These are phyloP conservation scores for Hypsibius dujardini DNA, from an alignment of 1,140 invertebrate species.

Conservation along the genomic window DNA sequence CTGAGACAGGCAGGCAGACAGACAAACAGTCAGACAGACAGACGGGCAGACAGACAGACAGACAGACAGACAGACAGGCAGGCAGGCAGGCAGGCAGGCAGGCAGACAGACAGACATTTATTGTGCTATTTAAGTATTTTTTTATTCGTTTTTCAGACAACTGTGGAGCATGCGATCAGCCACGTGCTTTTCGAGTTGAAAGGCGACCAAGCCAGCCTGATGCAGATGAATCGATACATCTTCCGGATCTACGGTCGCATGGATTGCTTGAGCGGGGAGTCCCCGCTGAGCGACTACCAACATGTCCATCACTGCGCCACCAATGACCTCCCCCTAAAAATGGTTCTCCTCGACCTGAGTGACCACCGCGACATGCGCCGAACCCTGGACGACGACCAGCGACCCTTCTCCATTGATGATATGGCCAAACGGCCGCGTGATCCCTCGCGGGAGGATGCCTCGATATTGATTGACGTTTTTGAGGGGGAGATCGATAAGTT, in stretches of 20 bases:
- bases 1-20: no score
- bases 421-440: background rate
- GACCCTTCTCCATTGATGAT: conserved; percentile 8
- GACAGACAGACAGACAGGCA: no score
- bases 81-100: no score
- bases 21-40: no score
- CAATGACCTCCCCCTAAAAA: background rate
- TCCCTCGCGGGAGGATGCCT: background rate
- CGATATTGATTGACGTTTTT: conserved; percentile 11
- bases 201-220: background rate
- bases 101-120: no score
- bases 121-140: no score
- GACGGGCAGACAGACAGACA: no score
- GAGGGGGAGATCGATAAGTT: conserved; percentile 5
- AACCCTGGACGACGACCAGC: conserved; percentile 13
- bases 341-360: background rate
- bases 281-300: conserved; percentile 10
- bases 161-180: conserved; percentile 8
- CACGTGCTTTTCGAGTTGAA: conserved; percentile 6
- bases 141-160: no score
- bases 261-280: background rate
- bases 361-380: conserved; percentile 10
- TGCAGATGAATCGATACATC: conserved; percentile 16
- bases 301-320: background rate
- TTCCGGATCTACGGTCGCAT: conserved; percentile 10